Evolutionary conservation across 2,888 invertebrate genomes (phyloP).

Genomic region (Barypeithes pellucidus): DNA sequence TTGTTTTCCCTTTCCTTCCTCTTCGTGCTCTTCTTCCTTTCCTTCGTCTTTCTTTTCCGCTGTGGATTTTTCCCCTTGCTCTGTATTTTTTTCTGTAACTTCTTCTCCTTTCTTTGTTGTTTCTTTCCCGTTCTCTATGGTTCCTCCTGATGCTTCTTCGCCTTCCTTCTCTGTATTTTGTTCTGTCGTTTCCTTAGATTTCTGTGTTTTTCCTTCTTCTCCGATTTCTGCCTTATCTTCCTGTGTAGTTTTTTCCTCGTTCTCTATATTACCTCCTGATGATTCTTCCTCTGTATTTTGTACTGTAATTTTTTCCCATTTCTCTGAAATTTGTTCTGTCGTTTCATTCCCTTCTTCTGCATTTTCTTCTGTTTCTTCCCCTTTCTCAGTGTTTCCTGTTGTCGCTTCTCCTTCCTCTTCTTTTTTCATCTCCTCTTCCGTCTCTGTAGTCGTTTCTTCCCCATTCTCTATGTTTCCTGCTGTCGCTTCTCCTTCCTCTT

Average conservation of each 20-base stretch:
- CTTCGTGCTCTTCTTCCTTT: not conserved
- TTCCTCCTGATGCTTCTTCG: not conserved
- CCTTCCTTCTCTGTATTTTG: not conserved
- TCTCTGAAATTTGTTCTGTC: not conserved
- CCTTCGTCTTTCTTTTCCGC: not conserved
- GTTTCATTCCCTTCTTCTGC: slow-evolving; percentile 3
- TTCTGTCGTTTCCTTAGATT: not conserved
- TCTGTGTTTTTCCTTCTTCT: not conserved
- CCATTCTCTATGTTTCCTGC: not conserved
- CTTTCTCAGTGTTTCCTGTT: not conserved
- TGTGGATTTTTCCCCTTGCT: not conserved
- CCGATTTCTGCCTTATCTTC: not conserved
- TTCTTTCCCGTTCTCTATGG: not conserved
- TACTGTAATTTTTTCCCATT: not conserved
- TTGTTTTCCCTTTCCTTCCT: not conserved
- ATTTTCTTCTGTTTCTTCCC: not conserved
- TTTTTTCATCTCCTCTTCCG: not conserved
- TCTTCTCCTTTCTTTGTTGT: not conserved
- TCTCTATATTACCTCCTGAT: not conserved
- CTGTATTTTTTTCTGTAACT: not conserved
- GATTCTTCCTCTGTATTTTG: not conserved
- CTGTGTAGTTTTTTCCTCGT: not conserved
- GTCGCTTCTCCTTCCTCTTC: slow-evolving; percentile 5
- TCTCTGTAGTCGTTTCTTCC: not conserved
- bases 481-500: slow-evolving; percentile 7